These are phyloP conservation scores for Euura saliciscinereae DNA, from an alignment of 1,140 invertebrate species.

Conservation along the genomic window DNA sequence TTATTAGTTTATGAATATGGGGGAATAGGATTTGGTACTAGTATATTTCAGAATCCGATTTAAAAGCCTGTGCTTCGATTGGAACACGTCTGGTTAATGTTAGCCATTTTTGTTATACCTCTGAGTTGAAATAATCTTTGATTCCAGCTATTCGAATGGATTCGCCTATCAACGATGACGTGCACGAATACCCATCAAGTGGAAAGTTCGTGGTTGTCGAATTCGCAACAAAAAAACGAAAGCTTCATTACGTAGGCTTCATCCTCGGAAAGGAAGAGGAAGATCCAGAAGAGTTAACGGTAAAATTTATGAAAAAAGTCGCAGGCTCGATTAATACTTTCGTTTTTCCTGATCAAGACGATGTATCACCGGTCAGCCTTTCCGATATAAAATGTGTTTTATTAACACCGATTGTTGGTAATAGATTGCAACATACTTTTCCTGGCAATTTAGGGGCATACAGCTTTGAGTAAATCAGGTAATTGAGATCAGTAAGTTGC, in stretches of 20 bases:
- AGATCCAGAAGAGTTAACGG: slow-evolving; percentile 1
- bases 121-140: not conserved
- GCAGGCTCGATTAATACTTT: not conserved
- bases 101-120: not conserved
- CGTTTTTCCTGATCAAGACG: not conserved
- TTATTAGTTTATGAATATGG: not conserved
- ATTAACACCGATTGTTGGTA: not conserved
- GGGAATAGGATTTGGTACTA: not conserved
- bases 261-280: not conserved
- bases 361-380: not conserved
- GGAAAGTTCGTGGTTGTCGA: not conserved
- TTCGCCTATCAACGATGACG: too few relatives aligned
- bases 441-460: not conserved
- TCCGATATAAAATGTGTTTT: not conserved
- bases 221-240: not conserved
- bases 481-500: too few relatives aligned
- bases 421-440: not conserved
- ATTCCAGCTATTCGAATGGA: not conserved
- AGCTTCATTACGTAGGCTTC: not conserved
- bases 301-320: not conserved
- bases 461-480: not conserved
- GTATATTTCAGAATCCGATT: not conserved
- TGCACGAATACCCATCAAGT: too few relatives aligned
- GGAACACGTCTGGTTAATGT: not conserved
- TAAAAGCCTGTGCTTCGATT: not conserved